Evolutionary conservation across 2,797 vertebrate species (phyloP), one percentile per base, ranked within the genome.

Genomic region (Pseudochromis fuscus): DNA sequence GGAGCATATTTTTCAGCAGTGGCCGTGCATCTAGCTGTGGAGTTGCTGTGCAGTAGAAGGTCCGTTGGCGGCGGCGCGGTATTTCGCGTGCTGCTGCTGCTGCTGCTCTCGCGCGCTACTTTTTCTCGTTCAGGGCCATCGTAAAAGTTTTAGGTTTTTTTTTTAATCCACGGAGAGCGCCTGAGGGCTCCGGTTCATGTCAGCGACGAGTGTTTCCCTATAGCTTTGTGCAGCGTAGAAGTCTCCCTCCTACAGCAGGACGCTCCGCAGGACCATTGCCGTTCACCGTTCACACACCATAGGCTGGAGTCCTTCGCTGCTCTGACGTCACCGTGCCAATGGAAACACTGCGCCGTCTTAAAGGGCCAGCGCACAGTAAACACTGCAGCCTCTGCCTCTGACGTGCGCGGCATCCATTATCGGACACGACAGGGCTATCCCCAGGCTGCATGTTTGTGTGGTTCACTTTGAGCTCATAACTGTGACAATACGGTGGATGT

Each of bases 301-400:
- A 83, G 93, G 93, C 91, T 90, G 81, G 82, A 92, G 88, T 73
- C 78, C 90, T 86, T 50, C 87, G 46, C 90, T 69, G 91, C 66
- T 75, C 83, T 95, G 94, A 95, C 95, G 95, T 96, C 95, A 95
- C 83, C 7, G 57, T 66, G 87, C 93, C 86, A 91, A 92, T 89
- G 87, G 90, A 86, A 93, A 92, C 87, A 65, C 87, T 88, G 68
- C 53, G 72, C 66, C 89, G 72, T 92, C 93, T 96, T 96, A 95
- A 96, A 96, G 93, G 92, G 94, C 92, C 92, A 90, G 93, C 77
- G 83, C 74, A 48, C 81, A 23, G 37, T 72, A 76, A 85, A 83
- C 68, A 76, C 69, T 1, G 9, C 61, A 0, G 57, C 45, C 0
- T n/a, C 40, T 33, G 23, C 11, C 25, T 11, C 19, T 5, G 4